Base-by-base conservation (phyloP, 64 coral and sea anemone genomes). In the Dendronephthya gigantea region DNA sequence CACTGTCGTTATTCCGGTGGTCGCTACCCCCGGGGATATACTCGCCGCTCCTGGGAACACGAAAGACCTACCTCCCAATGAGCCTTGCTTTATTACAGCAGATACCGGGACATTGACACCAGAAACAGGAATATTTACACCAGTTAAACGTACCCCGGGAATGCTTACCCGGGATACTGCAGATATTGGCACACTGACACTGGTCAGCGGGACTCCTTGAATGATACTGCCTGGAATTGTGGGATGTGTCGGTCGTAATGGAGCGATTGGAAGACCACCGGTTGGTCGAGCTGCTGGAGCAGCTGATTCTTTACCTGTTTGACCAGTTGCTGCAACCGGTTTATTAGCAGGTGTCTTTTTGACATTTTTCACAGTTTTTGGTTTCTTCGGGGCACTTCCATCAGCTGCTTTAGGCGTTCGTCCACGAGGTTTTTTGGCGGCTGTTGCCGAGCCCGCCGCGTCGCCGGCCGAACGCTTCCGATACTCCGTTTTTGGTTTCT, bases 91-190 rank as follows among this genome's bases (percentile, higher is more conserved):
- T 2, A 79, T 79, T 9, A 79, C 72, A 79, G 72, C 72, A 35
- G 72, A 79, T 34, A 79, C 72, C 32, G 72, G 72, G 9, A 79
- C 72, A 79, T 79, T 79, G 72, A 79, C 72, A 29, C 72, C 72
- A 36, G 72, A 79, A 35, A 79, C 72, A 8, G 72, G 72, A 79
- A 79, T 39, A 34, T 34, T 79, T 4, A 79, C 36, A 19, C 55
- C 55, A 19, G 72, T 19, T 36, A 79, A 16, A 79, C 29, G 72
- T 16, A 39, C 36, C 15, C 30, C 30, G 5, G 72, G 72, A 15
- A 79, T 39, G 37, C 72, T 79, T 16, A 79, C n/a, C 25, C 9
- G 32, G 0, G 72, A 79, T 29, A 79, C 19, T 4, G 32, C 72
- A 7, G 72, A 79, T 79, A 39, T 39, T 9, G 72, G 72, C 15